Percentiles rank a stretch among this genome's conserved stretches.
These are phyloP conservation scores for Adelges cooleyi DNA, from an alignment of 1,140 invertebrate species.

Conservation along the genomic window DNA sequence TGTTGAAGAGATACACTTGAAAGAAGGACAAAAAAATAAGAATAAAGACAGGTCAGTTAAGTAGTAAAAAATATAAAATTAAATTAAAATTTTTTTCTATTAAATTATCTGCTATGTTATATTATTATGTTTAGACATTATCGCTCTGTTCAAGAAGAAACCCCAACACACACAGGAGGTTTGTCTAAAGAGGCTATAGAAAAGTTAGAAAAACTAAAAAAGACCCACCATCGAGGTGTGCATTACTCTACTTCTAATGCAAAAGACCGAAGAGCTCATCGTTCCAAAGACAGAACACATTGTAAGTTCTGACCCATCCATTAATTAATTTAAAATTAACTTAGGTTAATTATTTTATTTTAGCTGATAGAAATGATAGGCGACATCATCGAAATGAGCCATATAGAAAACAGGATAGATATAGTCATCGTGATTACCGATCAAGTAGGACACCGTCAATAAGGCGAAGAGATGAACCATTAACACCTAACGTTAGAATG, in stretches of 20 bases:
- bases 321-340: background rate
- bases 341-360: background rate
- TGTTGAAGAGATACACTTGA: conserved; percentile 35
- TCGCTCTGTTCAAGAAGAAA: conserved; percentile 66
- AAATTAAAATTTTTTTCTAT: too few relatives aligned
- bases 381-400: conserved; percentile 32
- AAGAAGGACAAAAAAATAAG: conserved; percentile 31
- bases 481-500: conserved; percentile 58
- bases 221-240: conserved; percentile 45
- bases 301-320: conserved; percentile 8
- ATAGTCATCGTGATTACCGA: conserved; percentile 39
- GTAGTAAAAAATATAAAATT: background rate
- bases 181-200: conserved; percentile 66
- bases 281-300: conserved; percentile 26
- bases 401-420: conserved; percentile 34
- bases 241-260: conserved; percentile 37
- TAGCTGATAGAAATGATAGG: conserved; percentile 31
- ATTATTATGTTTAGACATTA: conserved; percentile 49
- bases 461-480: conserved; percentile 63
- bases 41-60: conserved; percentile 33
- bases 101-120: too few relatives aligned
- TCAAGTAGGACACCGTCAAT: conserved; percentile 47
- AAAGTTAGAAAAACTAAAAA: conserved; percentile 52
- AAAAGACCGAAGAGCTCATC: background rate
- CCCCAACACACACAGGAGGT: conserved; percentile 85